Evolutionary conservation across 2,113 vertebrate genomes (phyloP).

Genomic region (Ammospiza nelsoni): DNA sequence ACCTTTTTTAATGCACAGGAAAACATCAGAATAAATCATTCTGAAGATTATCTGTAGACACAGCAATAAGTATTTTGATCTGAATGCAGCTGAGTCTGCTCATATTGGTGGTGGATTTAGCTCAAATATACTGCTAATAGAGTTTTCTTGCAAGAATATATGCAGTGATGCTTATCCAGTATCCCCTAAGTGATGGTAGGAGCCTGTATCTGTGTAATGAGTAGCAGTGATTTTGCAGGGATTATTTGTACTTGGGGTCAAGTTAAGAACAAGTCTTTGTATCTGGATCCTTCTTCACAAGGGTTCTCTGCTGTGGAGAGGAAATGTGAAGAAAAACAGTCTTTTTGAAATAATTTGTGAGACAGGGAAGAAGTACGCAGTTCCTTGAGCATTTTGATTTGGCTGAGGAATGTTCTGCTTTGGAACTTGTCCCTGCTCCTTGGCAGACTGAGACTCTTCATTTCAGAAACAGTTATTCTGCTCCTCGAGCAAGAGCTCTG

Average conservation of each 20-base stretch:
- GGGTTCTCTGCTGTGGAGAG: background rate
- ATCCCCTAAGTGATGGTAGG: background rate
- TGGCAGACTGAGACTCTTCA: background rate
- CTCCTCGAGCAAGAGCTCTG: background rate
- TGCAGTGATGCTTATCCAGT: background rate
- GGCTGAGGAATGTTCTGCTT: background rate
- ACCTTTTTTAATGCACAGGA: background rate
- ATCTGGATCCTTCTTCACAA: background rate
- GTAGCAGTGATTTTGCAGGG: background rate
- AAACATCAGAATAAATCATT: background rate
- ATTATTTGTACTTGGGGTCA: background rate
- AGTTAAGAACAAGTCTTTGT: background rate
- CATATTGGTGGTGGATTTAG: background rate
- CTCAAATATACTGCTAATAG: background rate
- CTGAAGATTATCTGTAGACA: background rate
- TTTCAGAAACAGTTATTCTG: background rate
- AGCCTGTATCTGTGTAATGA: background rate
- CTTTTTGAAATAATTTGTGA: background rate
- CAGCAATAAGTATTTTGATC: background rate
- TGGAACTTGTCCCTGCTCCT: background rate
- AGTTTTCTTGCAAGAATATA: background rate
- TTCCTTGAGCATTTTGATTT: background rate
- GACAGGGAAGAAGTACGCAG: background rate
- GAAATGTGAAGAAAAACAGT: background rate
- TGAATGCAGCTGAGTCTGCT: background rate